Percentiles rank a stretch among this genome's conserved stretches.
These are phyloP conservation scores for Cephalophus harveyi DNA, from an alignment of 2,113 vertebrate genomes.

Conservation along the genomic window DNA sequence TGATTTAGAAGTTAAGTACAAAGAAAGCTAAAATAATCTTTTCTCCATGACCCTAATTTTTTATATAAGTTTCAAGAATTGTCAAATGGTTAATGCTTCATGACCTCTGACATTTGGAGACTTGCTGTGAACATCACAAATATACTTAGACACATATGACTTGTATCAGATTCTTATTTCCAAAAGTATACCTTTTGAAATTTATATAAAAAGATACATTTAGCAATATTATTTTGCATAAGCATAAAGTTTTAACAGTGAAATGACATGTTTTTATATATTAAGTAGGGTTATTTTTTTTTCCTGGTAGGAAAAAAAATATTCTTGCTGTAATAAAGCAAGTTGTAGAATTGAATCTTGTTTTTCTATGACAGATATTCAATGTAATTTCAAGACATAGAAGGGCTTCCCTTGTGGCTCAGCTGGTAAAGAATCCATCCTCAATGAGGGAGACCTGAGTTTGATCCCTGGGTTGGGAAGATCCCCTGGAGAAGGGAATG, in stretches of 20 bases:
- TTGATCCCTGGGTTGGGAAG: not conserved
- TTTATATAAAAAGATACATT: not conserved
- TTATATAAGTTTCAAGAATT: not conserved
- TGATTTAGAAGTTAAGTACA: not conserved
- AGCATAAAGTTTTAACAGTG: not conserved
- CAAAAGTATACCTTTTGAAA: not conserved
- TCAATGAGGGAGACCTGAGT: not conserved
- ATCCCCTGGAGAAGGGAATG: not conserved
- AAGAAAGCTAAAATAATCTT: not conserved
- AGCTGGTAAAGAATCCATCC: not conserved
- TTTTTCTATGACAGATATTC: constrained; percentile 3
- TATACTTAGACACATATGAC: not conserved
- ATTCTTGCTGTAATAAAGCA: not conserved
- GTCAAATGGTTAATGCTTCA: not conserved
- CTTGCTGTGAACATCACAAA: not conserved
- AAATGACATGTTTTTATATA: not conserved
- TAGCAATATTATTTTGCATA: not conserved
- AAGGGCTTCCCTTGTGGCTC: not conserved
- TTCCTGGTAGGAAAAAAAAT: not conserved
- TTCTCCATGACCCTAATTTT: not conserved
- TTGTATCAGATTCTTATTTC: not conserved
- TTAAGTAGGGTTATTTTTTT: not conserved
- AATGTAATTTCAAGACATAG: not conserved
- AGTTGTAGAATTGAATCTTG: not conserved
- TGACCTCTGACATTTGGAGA: not conserved